These are phyloP conservation scores for Baccha elongata DNA, from an alignment of 2,888 invertebrate species.

Conservation along the genomic window DNA sequence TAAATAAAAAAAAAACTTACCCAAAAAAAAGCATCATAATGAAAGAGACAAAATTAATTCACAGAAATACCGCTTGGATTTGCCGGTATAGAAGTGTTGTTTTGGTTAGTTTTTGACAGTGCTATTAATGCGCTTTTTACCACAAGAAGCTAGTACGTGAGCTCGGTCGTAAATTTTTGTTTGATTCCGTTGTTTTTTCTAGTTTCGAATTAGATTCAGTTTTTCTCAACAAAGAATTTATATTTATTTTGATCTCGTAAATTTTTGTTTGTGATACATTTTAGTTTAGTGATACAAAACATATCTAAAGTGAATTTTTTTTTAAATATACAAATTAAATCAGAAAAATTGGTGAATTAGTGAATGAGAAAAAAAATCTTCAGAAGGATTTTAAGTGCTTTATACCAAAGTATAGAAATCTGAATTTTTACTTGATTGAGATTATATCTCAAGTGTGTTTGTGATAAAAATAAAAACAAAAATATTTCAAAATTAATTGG, in stretches of 20 bases:
- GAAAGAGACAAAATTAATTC: conserved; percentile 52
- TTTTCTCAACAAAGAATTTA: not conserved
- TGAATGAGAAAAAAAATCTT: not conserved
- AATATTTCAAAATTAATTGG: not conserved
- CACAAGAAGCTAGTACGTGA: conserved; percentile 59
- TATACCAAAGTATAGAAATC: conserved; percentile 12
- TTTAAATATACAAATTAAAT: not conserved
- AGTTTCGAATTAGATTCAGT: not conserved
- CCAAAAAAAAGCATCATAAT: conserved; percentile 49
- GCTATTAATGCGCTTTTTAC: conserved; percentile 79
- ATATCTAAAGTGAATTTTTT: conserved; percentile 16
- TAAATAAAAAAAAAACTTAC: conserved; percentile 23
- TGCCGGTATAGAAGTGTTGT: conserved; percentile 76
- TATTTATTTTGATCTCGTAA: conserved; percentile 14
- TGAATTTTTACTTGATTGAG: not conserved
- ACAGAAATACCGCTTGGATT: conserved; percentile 66
- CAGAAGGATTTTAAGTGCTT: conserved; percentile 5
- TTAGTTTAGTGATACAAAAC: not conserved
- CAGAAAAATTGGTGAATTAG: conserved; percentile 8
- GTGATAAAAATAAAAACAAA: not conserved
- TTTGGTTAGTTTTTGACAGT: conserved; percentile 78
- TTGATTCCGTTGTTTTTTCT: not conserved
- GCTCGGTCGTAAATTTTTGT: conserved; percentile 44
- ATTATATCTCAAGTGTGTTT: conserved; percentile 5
- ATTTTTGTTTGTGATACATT: conserved; percentile 18